Evolutionary conservation across 2,888 invertebrate species (phyloP), one percentile per base, ranked within the genome.

Genomic region (Ormia ochracea): DNA sequence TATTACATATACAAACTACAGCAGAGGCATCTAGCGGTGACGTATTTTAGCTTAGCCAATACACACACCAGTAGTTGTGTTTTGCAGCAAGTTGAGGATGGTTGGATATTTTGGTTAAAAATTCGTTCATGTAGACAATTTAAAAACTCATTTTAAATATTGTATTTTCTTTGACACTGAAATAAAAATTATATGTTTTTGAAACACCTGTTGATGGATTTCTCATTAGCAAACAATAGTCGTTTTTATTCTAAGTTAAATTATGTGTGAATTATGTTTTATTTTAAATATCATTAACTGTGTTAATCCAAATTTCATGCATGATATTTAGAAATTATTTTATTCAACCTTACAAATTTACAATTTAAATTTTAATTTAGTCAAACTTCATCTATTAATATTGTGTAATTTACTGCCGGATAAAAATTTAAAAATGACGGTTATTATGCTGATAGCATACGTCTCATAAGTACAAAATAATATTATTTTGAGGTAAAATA

Each of bases 261-360:
- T 19, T 43, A 43, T 65, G 48, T 58, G 23, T 28, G 48, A 59
- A 26, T 14, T 43, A 23, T 50, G 33, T 50, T 70, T 58, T 58
- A 58, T 66, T 78, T 78, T 59, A 58, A 66, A 72, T 72, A 77
- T 66, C 36, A 72, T 72, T 66, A 70, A 78, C 66, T 66, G 17
- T 59, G 59, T 58, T 54, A 52, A 59, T 75, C 23, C 38, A 66
- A 75, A 59, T 70, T 79, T 65, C 63, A 78, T 79, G 75, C 70
- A 66, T 66, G 70, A 79, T 75, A 79, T 75, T 75, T 75, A 70
- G 66, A 79, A 70, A 75, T 75, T 41, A 68, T 68, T 80, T 80
- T 76, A 76, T 80, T 80, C 63, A 80, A 76, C 80, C 72, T 73
- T 80, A 76, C 56, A 80, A 80, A 80, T 80, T 38, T 80, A 80